Evolutionary conservation across 2,113 vertebrate species (phyloP).

Genomic region (Saguinus midas): DNA sequence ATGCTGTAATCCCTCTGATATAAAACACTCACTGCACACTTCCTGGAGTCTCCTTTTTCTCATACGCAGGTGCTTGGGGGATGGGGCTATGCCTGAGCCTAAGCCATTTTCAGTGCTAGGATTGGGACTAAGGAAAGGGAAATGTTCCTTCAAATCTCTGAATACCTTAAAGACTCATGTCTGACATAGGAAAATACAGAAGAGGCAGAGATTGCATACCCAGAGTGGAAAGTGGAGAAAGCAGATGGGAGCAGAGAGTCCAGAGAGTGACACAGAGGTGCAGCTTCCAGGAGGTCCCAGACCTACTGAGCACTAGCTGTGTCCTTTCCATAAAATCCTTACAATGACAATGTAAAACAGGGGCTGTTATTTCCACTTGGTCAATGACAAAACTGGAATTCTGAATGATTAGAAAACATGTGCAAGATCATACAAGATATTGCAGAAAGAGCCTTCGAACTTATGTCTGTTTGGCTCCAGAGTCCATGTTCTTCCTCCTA

Average conservation of each 20-base stretch:
- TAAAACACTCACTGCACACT: neutral
- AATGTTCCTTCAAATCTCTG: neutral
- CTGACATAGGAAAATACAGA: neutral
- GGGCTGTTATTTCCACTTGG: neutral
- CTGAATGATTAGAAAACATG: neutral
- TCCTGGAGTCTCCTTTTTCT: neutral
- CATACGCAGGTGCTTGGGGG: neutral
- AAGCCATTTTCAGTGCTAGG: neutral
- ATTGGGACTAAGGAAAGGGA: neutral
- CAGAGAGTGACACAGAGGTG: neutral
- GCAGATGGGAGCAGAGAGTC: neutral
- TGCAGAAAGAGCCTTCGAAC: neutral
- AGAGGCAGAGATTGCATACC: neutral
- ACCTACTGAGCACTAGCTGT: fast-evolving
- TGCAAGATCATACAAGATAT: neutral
- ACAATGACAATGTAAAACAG: fast-evolving
- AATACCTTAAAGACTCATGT: neutral
- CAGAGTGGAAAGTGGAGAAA: neutral
- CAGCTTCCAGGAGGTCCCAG: fast-evolving
- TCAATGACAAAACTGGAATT: neutral
- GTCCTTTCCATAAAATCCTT: neutral
- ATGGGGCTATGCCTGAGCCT: neutral
- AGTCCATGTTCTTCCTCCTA: neutral
- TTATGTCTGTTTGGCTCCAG: neutral
- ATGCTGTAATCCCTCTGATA: neutral